Evolutionary conservation across 2,797 vertebrate species (phyloP).

Genomic region (Xenopus petersii): DNA sequence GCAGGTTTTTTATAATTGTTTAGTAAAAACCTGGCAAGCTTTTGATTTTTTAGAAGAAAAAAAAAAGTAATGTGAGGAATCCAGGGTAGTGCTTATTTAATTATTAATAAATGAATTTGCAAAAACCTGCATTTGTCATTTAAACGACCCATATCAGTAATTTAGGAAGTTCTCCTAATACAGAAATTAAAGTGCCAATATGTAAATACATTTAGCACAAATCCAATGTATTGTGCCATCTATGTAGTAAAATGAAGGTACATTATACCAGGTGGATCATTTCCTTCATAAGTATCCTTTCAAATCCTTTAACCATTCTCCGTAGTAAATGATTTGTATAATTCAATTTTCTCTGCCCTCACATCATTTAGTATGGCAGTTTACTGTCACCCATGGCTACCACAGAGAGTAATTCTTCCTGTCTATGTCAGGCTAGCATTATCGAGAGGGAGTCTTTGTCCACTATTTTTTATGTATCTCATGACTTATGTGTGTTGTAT

Average conservation of each 20-base stretch:
- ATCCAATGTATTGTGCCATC: too few relatives aligned
- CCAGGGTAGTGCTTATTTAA: too few relatives aligned
- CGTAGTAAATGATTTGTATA: slow-evolving; percentile 34
- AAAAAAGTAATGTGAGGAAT: too few relatives aligned
- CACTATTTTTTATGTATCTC: slow-evolving; percentile 53
- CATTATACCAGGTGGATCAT: slow-evolving; percentile 37
- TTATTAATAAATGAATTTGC: too few relatives aligned
- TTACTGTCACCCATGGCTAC: slow-evolving; percentile 52
- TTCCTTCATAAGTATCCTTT: slow-evolving; percentile 53
- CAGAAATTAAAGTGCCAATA: too few relatives aligned
- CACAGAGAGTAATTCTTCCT: slow-evolving; percentile 51
- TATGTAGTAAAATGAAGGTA: slow-evolving; percentile 10
- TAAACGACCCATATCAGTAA: too few relatives aligned
- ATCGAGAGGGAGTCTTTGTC: slow-evolving; percentile 58
- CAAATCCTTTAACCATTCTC: slow-evolving; percentile 45
- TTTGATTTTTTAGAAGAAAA: too few relatives aligned
- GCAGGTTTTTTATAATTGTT: too few relatives aligned
- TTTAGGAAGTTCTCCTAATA: too few relatives aligned
- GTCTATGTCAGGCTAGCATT: slow-evolving; percentile 37
- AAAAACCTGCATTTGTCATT: too few relatives aligned
- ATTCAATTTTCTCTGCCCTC: slow-evolving; percentile 36
- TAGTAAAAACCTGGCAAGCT: too few relatives aligned
- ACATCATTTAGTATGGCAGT: slow-evolving; percentile 33
- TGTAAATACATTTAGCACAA: too few relatives aligned
- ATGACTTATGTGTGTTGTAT: slow-evolving; percentile 55